phyloP scores from a whole-genome alignment of 2,888 invertebrate species.

The Acanthopleura granulata region DNA sequence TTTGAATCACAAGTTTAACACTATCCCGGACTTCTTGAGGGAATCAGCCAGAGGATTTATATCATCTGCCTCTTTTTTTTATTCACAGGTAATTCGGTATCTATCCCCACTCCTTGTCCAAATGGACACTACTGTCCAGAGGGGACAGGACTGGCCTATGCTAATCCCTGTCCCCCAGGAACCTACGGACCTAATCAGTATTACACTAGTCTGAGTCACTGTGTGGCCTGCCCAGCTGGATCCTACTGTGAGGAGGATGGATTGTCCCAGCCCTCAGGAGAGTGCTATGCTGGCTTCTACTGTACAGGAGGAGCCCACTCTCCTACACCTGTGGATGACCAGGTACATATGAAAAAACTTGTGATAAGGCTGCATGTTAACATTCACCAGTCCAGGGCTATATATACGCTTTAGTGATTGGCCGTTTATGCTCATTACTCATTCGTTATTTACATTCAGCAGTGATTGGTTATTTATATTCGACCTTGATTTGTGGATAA shows the following conservation, averaged over 20 bases:
- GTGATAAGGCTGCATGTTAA: too few relatives aligned
- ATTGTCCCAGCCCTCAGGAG: constrained; percentile 51
- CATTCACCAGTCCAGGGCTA: too few relatives aligned
- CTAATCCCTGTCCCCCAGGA: constrained; percentile 61
- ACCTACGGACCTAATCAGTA: constrained; percentile 54
- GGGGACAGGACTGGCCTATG: constrained; percentile 52
- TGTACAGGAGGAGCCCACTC: constrained; percentile 53
- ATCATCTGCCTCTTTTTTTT: not conserved
- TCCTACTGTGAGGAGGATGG: constrained; percentile 59
- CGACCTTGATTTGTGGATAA: too few relatives aligned
- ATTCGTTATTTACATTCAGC: too few relatives aligned
- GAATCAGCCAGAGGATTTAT: too few relatives aligned
- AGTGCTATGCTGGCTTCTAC: constrained; percentile 63
- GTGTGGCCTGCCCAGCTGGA: constrained; percentile 59
- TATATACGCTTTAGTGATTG: too few relatives aligned
- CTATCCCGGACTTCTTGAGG: too few relatives aligned
- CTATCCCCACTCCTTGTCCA: constrained; percentile 60
- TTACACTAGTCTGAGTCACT: constrained; percentile 46
- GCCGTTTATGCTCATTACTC: too few relatives aligned
- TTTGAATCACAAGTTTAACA: too few relatives aligned
- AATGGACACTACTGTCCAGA: constrained; percentile 62
- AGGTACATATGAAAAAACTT: constrained; percentile 36
- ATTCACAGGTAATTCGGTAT: constrained; percentile 51
- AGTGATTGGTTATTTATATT: too few relatives aligned
- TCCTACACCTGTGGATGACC: constrained; percentile 49